Conservation (phyloP, 2,888 invertebrate species). For the Epirrita christyi region DNA sequence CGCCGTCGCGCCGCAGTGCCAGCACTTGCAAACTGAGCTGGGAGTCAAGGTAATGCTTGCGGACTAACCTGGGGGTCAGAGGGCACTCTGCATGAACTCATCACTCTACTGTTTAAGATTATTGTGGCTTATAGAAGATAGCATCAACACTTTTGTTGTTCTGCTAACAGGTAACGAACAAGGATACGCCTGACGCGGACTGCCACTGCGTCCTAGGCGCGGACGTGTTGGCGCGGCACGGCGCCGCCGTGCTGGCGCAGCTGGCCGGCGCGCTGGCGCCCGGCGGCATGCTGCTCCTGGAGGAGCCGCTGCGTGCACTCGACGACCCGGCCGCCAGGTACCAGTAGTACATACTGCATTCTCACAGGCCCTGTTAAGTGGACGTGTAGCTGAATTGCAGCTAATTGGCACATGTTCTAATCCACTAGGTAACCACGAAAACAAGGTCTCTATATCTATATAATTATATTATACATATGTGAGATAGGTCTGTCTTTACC, state of each 20-base stretch:
- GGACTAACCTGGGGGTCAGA: not conserved
- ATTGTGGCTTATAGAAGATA: no score
- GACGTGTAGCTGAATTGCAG: no score
- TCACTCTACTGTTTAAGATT: no score
- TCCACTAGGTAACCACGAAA: no score
- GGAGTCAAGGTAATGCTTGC: constrained; percentile 83
- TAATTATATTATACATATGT: no score
- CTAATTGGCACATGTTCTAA: not conserved
- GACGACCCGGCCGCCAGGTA: constrained; percentile 60
- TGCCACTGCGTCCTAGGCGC: constrained; percentile 88
- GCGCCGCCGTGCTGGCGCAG: constrained; percentile 79
- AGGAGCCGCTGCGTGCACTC: constrained; percentile 84
- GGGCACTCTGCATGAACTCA: no score
- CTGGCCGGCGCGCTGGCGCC: constrained; percentile 86
- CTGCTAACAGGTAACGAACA: constrained; percentile 59
- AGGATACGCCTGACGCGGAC: constrained; percentile 88
- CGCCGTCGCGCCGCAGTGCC: constrained; percentile 78
- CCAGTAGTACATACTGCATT: no score
- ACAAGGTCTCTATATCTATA: no score
- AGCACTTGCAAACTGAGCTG: constrained; percentile 80
- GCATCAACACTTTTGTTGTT: no score
- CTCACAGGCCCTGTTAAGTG: no score
- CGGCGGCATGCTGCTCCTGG: constrained; percentile 90
- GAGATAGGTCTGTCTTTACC: no score
- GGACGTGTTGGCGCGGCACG: constrained; percentile 86